Evolutionary conservation across 2,113 vertebrate species (phyloP).

Genomic region (Lichenostomus cassidix): DNA sequence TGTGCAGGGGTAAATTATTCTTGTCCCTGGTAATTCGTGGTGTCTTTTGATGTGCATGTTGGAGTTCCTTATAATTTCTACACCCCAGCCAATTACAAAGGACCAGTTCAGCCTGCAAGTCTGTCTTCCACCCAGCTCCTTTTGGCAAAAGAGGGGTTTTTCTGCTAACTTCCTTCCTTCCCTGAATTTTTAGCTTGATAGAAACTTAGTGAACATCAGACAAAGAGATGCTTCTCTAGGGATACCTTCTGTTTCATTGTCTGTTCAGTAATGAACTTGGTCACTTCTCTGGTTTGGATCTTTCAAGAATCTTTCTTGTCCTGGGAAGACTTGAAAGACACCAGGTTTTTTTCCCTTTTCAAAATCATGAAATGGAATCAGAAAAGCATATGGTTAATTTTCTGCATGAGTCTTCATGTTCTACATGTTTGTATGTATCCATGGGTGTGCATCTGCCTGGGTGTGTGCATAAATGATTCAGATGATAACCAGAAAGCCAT

Average conservation of each 20-base stretch:
- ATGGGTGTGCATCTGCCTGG: background rate
- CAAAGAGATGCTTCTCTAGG: background rate
- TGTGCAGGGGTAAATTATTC: background rate
- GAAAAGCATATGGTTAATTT: background rate
- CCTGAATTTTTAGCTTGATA: background rate
- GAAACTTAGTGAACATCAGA: background rate
- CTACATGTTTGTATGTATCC: background rate
- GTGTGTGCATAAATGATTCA: background rate
- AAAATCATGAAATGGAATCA: background rate
- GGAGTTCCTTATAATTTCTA: background rate
- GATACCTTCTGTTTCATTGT: background rate
- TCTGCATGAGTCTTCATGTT: background rate
- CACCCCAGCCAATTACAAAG: background rate
- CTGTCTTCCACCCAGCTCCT: background rate
- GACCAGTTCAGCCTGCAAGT: background rate
- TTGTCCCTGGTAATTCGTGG: background rate
- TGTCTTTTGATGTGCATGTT: background rate
- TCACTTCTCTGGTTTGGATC: background rate
- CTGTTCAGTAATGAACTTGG: background rate
- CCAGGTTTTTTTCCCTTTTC: background rate
- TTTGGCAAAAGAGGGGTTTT: background rate
- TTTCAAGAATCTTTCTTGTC: background rate
- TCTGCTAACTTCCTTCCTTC: background rate
- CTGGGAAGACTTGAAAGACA: background rate
- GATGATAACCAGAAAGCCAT: background rate